These are phyloP conservation scores for Melanotaenia pygmaea DNA, from an alignment of 2,797 vertebrate genomes.

Conservation along the genomic window DNA sequence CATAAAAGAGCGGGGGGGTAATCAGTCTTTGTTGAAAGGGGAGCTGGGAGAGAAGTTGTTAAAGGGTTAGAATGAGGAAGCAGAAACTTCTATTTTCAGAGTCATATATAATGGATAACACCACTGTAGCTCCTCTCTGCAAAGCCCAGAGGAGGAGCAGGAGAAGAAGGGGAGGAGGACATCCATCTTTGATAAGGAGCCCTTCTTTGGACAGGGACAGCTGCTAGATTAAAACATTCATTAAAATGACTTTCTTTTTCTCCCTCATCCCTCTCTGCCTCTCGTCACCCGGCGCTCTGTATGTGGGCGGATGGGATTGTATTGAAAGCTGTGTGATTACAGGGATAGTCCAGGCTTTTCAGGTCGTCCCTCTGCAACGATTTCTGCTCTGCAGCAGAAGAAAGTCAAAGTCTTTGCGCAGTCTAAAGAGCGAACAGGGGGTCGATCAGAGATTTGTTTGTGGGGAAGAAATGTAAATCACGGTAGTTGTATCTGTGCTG, in stretches of 20 bases:
- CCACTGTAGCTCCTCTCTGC: constrained; percentile 76
- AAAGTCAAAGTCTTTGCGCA: constrained; percentile 39
- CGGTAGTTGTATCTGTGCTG: constrained; percentile 12
- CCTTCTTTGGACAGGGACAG: constrained; percentile 78
- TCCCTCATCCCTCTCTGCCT: constrained; percentile 27
- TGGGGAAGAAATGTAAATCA: constrained; percentile 23
- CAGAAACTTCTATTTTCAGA: constrained; percentile 82
- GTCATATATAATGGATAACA: constrained; percentile 83
- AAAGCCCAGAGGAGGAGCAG: constrained; percentile 64
- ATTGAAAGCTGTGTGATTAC: constrained; percentile 60
- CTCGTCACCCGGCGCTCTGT: constrained; percentile 76
- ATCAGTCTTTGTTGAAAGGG: constrained; percentile 64
- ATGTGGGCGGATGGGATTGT: constrained; percentile 50
- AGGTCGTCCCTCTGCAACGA: constrained; percentile 30
- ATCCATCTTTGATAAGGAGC: constrained; percentile 85
- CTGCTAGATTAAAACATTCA: constrained; percentile 84
- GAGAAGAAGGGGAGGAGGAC: constrained; percentile 46
- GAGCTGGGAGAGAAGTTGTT: constrained; percentile 64
- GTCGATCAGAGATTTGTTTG: constrained; percentile 42
- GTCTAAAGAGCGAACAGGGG: constrained; percentile 28
- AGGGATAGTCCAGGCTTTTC: constrained; percentile 25
- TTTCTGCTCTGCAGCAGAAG: constrained; percentile 41
- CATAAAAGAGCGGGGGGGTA: constrained; percentile 56
- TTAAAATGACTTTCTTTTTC: constrained; percentile 73
- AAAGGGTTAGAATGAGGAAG: constrained; percentile 78